phyloP scores from a whole-genome alignment of 2,888 invertebrate species.

The Pyrochroa serraticornis region DNA sequence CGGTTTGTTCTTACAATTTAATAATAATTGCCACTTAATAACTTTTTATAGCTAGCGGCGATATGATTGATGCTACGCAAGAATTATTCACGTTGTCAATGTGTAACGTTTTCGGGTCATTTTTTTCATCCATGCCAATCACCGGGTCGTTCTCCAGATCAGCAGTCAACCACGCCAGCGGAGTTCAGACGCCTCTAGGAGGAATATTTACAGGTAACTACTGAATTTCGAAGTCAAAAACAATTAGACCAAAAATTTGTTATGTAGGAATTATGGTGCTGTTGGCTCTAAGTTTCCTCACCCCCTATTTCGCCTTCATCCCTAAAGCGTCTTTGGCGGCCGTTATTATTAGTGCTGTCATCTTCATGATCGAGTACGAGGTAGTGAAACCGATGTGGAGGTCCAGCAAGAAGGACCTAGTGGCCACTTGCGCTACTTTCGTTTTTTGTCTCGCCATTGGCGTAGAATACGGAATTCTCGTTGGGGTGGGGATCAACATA shows the following conservation, averaged over 20 bases:
- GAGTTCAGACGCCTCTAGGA: conserved; percentile 87
- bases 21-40: conserved; percentile 1
- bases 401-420: conserved; percentile 78
- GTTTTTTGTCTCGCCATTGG: conserved; percentile 79
- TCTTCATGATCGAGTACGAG: conserved; percentile 94
- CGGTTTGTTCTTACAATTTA: conserved; percentile 62
- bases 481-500: conserved; percentile 81
- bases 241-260: too few species aligned
- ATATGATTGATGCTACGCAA: conserved; percentile 86
- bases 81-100: conserved; percentile 86
- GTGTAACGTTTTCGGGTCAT: conserved; percentile 85
- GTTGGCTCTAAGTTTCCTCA: conserved; percentile 81
- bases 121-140: conserved; percentile 89
- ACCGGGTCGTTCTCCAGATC: conserved; percentile 89
- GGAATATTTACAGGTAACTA: conserved; percentile 73
- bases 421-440: conserved; percentile 85
- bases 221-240: background rate
- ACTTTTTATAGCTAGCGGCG: conserved; percentile 69
- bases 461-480: conserved; percentile 84
- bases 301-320: conserved; percentile 88
- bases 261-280: conserved; percentile 72
- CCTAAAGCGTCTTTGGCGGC: conserved; percentile 89
- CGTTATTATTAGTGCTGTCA: conserved; percentile 93
- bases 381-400: conserved; percentile 86
- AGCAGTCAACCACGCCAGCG: conserved; percentile 95